Base-by-base conservation (phyloP, 2,113 vertebrate genomes). In the Atherinomorus stipes region DNA sequence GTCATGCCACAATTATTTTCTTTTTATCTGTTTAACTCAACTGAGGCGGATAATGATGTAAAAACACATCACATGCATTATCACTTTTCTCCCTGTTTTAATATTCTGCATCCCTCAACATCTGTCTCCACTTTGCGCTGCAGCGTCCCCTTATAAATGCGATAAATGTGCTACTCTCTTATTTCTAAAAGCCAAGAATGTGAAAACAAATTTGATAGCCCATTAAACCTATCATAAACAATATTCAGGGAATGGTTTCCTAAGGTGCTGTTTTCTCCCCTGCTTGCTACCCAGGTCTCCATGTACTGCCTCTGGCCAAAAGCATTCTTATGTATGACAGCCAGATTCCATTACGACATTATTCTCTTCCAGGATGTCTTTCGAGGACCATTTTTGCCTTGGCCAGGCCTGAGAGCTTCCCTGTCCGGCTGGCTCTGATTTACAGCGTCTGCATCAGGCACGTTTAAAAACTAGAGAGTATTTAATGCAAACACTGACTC, bases 291-390 rank as follows among this genome's bases (percentile, higher is more conserved):
- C 78, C 57, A 31, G 76, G 77, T 85, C 31, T 80, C 23, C 4
- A 12, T 83, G 75, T 58, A 78, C 71, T 72, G 79, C 88, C 85
- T 88, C 62, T 31, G 79, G 86, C 86, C 83, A 85, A 64, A 82
- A 76, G 72, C 63, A n/a, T 74, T 69, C 78, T 86, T 74, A 68
- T 78, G 69, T 75, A 68, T 78, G 69, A 74, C 71, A 85, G 64
- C 75, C 82, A 84, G 83, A 90, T 90, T 87, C 85, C 82, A 89
- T 91, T 84, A 91, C 86, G 85, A 85, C 84, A 86, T 90, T 85
- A 86, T 85, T 90, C 77, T 76, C 69, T 66, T 80, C 68, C 62
- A 72, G 47, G 64, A 85, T 85, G 76, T 64, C 79, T 89, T 87
- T 84, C 72, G 67, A 81, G 67, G 63, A 75, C 47, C 50, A 64